Conservation (phyloP, 2,888 invertebrate species). For the Philaethria dido region DNA sequence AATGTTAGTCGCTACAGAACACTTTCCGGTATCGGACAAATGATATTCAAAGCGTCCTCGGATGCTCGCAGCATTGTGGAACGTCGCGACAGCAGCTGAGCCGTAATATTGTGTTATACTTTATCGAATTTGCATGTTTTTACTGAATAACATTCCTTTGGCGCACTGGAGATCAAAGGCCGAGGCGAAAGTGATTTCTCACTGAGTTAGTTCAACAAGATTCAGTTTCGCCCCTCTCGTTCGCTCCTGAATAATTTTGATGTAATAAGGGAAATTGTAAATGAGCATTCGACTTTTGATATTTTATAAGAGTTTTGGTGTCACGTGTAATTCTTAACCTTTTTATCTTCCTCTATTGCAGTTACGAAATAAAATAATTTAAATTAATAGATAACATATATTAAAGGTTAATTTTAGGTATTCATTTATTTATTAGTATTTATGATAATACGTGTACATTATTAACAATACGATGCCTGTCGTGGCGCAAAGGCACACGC, state of each 20-base stretch:
- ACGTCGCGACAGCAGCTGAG: conserved; percentile 59
- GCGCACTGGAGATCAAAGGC: conserved; percentile 81
- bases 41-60: conserved; percentile 64
- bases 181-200: conserved; percentile 82
- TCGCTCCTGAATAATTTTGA: conserved; percentile 79
- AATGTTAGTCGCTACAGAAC: not conserved
- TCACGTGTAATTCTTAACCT: conserved; percentile 26
- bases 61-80: conserved; percentile 58
- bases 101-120: conserved; percentile 83
- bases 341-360: conserved; percentile 27
- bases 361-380: conserved; percentile 20
- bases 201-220: conserved; percentile 82
- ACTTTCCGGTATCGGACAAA: conserved; percentile 48
- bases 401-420: too few species aligned
- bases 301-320: conserved; percentile 51
- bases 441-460: too few species aligned
- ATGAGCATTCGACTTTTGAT: conserved; percentile 71
- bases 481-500: too few species aligned
- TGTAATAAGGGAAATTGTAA: conserved; percentile 80
- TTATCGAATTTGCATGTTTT: conserved; percentile 85
- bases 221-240: conserved; percentile 74
- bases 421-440: too few species aligned
- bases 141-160: conserved; percentile 84
- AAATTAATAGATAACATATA: conserved; percentile 3
- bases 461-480: too few species aligned